Base-by-base conservation (phyloP, 2,888 invertebrate genomes). In the Spilosoma lubricipeda region DNA sequence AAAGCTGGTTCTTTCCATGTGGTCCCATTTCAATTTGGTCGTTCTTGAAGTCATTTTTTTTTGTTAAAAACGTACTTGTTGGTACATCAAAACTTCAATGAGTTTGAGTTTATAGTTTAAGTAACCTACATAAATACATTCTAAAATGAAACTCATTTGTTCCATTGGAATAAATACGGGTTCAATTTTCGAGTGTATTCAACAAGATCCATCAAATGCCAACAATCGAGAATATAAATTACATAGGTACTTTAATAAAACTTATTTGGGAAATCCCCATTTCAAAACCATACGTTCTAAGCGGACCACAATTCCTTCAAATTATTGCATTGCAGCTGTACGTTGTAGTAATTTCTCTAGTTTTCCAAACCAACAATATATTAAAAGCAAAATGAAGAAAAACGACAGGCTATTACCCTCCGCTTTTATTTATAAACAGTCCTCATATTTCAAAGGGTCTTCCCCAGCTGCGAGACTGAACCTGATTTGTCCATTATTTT, bases 381-480 rank as follows among this genome's bases (percentile, higher is more conserved):
- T 87, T 84, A 87, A 80, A 85, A 74, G 77, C 23, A 73, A 85
- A 89, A 92, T 91, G 90, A 91, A 92, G 92, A 92, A 85, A 85
- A 90, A 92, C 86, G 87, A 30, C 80, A 78, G 73, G 79, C 90
- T 88, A 91, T 93, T 91, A 92, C 86, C 84, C 77, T 68, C 84
- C 78, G 86, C 86, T 85, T 89, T 92, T 90, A 90, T 92, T 92
- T 89, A 90, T 90, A 90, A 90, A 90, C 90, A 89, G 81, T 83
- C 86, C 85, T 87, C 87, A 90, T 90, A 89, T 89, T 90, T 92
- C 88, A 89, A 83, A 80, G 77, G 77, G 39, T 27, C 52, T 65
- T 67, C 70, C 70, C 65, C 82, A 82, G 80, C 83, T 84, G 85
- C 83, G 72, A 76, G 75, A 56, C 78, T 77, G 69, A 74, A 73